These are phyloP conservation scores for Amphilophus citrinellus DNA, from an alignment of 2,113 vertebrate genomes.

Conservation along the genomic window DNA sequence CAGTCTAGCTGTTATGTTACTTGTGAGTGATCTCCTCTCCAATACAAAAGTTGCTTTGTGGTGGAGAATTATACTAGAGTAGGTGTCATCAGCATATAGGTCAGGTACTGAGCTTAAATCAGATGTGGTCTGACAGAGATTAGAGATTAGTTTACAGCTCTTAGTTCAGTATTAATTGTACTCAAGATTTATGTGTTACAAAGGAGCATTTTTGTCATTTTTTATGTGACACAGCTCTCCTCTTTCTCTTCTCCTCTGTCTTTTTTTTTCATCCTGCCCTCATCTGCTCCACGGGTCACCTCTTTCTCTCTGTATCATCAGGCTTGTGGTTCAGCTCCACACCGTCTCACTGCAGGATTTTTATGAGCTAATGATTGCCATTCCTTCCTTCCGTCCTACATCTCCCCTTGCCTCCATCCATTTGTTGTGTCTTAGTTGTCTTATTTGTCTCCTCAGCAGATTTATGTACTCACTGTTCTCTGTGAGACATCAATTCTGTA, in stretches of 20 bases:
- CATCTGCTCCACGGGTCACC: conserved; percentile 36
- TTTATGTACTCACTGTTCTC: conserved; percentile 7
- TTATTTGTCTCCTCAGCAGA: conserved; percentile 37
- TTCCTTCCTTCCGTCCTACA: conserved; percentile 16
- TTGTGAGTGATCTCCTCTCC: conserved; percentile 17
- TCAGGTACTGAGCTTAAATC: conserved; percentile 48
- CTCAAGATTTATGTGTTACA: conserved; percentile 15
- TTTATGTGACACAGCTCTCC: conserved; percentile 11
- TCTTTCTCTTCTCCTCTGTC: not conserved
- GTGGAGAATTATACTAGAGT: conserved; percentile 44
- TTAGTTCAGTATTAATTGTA: conserved; percentile 8
- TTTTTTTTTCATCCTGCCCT: conserved; percentile 33
- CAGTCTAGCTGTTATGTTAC: not conserved
- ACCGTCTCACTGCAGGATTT: conserved; percentile 55
- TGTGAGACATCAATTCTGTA: conserved; percentile 2
- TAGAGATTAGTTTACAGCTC: conserved; percentile 6
- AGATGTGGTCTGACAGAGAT: conserved; percentile 34
- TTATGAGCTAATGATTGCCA: conserved; percentile 57
- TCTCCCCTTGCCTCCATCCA: conserved; percentile 14
- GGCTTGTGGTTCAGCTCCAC: conserved; percentile 31
- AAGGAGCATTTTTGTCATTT: conserved; percentile 20
- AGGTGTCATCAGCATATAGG: conserved; percentile 22
- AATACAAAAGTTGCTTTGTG: conserved; percentile 48
- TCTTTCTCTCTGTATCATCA: conserved; percentile 25
- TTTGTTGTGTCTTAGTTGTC: not conserved